Percentiles rank a stretch among this genome's conserved stretches.
Conservation (phyloP, 2,797 vertebrate genomes). For the Artibeus lituratus region DNA sequence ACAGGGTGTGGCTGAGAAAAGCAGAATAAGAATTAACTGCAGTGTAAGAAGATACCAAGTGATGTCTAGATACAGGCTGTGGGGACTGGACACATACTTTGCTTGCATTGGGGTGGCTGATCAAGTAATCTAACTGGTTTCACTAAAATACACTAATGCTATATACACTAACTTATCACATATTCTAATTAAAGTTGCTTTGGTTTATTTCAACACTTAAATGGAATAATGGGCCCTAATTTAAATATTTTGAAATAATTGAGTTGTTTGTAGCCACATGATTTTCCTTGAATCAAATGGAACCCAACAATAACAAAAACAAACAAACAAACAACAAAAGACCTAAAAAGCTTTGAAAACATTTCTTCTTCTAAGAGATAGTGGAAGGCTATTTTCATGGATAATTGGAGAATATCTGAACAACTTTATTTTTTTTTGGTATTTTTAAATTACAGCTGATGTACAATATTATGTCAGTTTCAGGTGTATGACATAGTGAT, state of each 20-base stretch:
- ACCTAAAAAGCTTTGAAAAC: not conserved
- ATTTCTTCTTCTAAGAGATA: not conserved
- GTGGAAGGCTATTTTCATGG: not conserved
- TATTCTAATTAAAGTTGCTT: conserved; percentile 12
- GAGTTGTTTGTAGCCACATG: not conserved
- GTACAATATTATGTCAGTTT: not conserved
- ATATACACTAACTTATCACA: not conserved
- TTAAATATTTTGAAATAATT: not conserved
- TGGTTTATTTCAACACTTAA: not conserved
- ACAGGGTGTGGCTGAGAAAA: not conserved
- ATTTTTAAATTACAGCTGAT: not conserved
- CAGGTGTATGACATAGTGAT: not conserved
- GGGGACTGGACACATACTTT: not conserved
- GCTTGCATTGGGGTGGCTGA: not conserved
- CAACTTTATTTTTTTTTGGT: not conserved
- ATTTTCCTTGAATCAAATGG: conserved; percentile 2
- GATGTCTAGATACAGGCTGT: not conserved
- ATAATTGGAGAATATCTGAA: not conserved
- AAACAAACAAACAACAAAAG: not conserved
- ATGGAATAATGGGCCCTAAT: not conserved
- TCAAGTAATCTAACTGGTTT: not conserved
- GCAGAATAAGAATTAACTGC: not conserved
- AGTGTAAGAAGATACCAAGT: not conserved
- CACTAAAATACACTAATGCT: not conserved
- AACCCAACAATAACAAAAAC: not conserved